phyloP scores from a whole-genome alignment of 1,140 invertebrate species.

The Drosophila obscura region DNA sequence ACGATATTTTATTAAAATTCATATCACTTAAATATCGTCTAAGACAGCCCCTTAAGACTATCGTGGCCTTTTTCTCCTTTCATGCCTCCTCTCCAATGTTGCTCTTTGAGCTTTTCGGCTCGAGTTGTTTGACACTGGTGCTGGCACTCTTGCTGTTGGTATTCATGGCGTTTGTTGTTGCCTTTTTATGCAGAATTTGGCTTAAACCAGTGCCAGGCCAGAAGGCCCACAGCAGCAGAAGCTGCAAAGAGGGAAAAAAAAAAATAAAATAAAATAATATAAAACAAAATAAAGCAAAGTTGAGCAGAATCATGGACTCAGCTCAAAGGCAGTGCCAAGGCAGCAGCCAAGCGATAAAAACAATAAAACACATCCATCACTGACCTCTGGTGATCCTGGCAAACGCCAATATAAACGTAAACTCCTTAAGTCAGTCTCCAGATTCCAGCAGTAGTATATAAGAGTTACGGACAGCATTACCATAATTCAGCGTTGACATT shows the following conservation, averaged over 20 bases:
- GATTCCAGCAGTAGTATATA: too few relatives aligned
- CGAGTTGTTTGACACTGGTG: background rate
- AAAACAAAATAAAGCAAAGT: slow-evolving; percentile 14
- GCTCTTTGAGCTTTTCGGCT: slow-evolving; percentile 20
- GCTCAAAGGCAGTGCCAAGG: slow-evolving; percentile 23
- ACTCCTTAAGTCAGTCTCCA: too few relatives aligned
- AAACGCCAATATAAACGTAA: too few relatives aligned
- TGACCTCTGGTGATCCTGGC: too few relatives aligned
- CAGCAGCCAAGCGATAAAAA: slow-evolving; percentile 25
- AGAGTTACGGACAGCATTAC: too few relatives aligned
- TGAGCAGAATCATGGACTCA: slow-evolving; percentile 36
- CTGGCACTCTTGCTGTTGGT: slow-evolving; percentile 8
- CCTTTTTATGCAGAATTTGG: slow-evolving; percentile 42
- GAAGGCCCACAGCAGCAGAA: slow-evolving; percentile 12
- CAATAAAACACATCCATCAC: background rate
- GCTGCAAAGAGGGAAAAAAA: slow-evolving; percentile 16
- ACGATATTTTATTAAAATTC: too few relatives aligned
- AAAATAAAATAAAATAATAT: slow-evolving; percentile 3
- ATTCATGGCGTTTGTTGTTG: slow-evolving; percentile 10
- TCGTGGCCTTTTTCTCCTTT: too few relatives aligned
- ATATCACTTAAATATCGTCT: too few relatives aligned
- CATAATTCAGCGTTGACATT: too few relatives aligned
- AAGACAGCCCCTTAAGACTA: too few relatives aligned
- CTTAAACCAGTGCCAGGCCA: slow-evolving; percentile 52
- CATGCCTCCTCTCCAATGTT: background rate